These are phyloP conservation scores for Aporrectodea caliginosa DNA, from an alignment of 1,140 invertebrate genomes.

Conservation along the genomic window DNA sequence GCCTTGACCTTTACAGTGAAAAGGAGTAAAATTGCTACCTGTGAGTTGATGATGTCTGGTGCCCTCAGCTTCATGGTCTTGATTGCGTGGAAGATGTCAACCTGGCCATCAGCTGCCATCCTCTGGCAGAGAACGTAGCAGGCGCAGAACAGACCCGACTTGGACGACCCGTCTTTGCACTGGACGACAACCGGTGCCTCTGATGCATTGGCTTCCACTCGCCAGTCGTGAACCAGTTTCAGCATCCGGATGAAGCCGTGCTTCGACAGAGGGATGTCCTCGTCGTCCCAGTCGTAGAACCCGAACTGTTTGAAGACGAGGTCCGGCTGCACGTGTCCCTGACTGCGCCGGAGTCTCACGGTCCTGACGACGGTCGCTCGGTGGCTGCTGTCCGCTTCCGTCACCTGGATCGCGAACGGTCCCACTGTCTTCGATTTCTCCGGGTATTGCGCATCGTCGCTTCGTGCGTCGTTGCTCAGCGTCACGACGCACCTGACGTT, in stretches of 20 bases:
- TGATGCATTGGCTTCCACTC: background rate
- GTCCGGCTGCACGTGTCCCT: background rate
- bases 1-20: no score
- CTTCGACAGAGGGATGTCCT: conserved; percentile 43
- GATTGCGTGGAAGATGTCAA: conserved; percentile 50
- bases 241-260: conserved; percentile 31
- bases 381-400: conserved; percentile 41
- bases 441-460: conserved; percentile 39
- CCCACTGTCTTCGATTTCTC: conserved; percentile 41
- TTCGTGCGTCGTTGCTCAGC: conserved; percentile 41
- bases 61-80: conserved; percentile 48
- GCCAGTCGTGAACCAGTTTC: background rate
- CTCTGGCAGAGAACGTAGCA: conserved; percentile 43
- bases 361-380: conserved; percentile 44
- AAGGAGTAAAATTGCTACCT: conserved; percentile 39
- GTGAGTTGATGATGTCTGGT: conserved; percentile 42
- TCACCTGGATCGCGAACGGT: conserved; percentile 44
- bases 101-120: conserved; percentile 42
- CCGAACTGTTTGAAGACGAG: conserved; percentile 47
- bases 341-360: background rate
- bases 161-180: conserved; percentile 46
- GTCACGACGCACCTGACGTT: conserved; percentile 48
- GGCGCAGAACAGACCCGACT: conserved; percentile 47
- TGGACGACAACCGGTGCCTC: conserved; percentile 16
- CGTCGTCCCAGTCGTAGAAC: background rate